A percentile compares a stretch with the other conserved stretches of the same genome.
Evolutionary conservation across 2,797 vertebrate genomes (phyloP).

Genomic region (Ctenosaura bakeri): DNA sequence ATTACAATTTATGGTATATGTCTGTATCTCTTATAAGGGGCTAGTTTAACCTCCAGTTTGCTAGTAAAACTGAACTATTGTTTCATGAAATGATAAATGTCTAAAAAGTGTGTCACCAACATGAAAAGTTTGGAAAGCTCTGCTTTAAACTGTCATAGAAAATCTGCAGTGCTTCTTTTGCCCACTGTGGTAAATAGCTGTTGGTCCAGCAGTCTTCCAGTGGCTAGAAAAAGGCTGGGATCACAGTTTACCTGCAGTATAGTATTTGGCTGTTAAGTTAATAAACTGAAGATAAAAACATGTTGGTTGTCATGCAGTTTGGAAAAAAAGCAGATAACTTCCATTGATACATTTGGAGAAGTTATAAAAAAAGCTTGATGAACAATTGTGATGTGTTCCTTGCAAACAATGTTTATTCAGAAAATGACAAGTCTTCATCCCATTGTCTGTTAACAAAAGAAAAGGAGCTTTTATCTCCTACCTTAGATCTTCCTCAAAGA

Average conservation of each 20-base stretch:
- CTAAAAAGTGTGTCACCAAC: not conserved
- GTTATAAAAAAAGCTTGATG: not conserved
- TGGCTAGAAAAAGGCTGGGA: not conserved
- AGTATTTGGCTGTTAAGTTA: not conserved
- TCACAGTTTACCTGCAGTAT: not conserved
- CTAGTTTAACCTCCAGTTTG: too few relatives aligned
- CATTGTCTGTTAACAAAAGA: not conserved
- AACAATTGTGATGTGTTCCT: not conserved
- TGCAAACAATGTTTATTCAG: not conserved
- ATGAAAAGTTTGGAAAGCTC: not conserved
- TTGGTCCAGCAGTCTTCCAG: not conserved
- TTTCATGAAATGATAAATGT: too few relatives aligned
- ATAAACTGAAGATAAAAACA: not conserved
- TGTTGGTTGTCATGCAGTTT: not conserved
- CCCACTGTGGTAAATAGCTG: not conserved
- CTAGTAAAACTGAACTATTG: too few relatives aligned
- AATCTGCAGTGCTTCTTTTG: not conserved
- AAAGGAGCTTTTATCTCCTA: not conserved
- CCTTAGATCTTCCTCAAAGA: not conserved
- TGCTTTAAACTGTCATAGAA: not conserved
- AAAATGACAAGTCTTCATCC: not conserved
- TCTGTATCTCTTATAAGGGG: too few relatives aligned
- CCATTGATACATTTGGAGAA: not conserved
- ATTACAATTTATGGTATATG: too few relatives aligned
- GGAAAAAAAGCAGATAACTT: not conserved